Percentiles rank a stretch among this genome's conserved stretches.
Conservation (phyloP, 2,888 invertebrate species). For the Volucella zonaria region DNA sequence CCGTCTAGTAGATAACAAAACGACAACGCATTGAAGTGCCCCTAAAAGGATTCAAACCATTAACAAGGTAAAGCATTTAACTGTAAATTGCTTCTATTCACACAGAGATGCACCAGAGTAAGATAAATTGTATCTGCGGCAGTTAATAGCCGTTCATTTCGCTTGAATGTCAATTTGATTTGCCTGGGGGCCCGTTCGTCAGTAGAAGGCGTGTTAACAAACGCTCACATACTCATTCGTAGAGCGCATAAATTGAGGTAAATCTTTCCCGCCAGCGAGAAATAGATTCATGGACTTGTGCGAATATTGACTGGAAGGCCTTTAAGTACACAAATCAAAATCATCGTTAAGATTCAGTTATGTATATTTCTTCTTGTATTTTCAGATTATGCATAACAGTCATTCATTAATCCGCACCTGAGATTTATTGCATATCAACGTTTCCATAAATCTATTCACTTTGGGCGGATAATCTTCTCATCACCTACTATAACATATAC, state of each 20-base stretch:
- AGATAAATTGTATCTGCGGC: conserved; percentile 12
- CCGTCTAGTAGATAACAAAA: background rate
- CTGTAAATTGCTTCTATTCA: conserved; percentile 21
- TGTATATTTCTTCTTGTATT: background rate
- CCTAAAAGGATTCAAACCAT: conserved; percentile 22
- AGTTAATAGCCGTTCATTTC: conserved; percentile 19
- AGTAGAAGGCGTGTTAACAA: conserved; percentile 32
- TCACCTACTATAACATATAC: background rate
- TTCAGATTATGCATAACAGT: background rate
- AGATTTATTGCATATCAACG: conserved; percentile 23
- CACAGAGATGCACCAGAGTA: conserved; percentile 21
- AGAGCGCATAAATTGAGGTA: conserved; percentile 17
- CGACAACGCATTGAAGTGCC: background rate
- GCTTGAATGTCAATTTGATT: conserved; percentile 29
- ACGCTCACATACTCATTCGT: background rate
- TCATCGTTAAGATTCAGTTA: conserved; percentile 11
- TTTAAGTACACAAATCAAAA: conserved; percentile 24
- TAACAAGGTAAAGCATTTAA: conserved; percentile 39
- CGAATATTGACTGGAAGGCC: conserved; percentile 17
- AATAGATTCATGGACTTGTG: conserved; percentile 4
- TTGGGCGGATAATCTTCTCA: conserved; percentile 39
- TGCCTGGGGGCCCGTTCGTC: conserved; percentile 36
- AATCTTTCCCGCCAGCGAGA: background rate
- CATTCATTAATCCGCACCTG: conserved; percentile 11
- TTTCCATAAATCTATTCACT: conserved; percentile 31